A percentile compares a stretch with the other conserved stretches of the same genome.
These are phyloP conservation scores for Lysandra bellargus DNA, from an alignment of 2,888 invertebrate genomes.

Conservation along the genomic window DNA sequence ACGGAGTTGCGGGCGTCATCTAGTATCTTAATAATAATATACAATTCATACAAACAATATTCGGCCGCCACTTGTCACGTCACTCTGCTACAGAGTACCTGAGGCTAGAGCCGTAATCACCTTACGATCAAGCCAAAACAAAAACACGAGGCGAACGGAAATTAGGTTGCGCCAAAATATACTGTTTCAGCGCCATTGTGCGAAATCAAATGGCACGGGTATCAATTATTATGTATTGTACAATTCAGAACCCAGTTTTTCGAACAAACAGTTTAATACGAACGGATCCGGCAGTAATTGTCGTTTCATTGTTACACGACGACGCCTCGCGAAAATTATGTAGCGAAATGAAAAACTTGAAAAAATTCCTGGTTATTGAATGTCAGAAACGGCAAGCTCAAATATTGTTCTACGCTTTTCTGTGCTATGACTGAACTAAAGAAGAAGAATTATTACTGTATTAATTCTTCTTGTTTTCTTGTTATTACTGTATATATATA, in stretches of 20 bases:
- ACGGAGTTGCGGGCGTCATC: too few relatives aligned
- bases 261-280: slow-evolving; percentile 26
- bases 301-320: slow-evolving; percentile 22
- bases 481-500: too few relatives aligned
- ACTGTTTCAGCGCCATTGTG: slow-evolving; percentile 7
- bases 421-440: too few relatives aligned
- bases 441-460: too few relatives aligned
- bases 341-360: slow-evolving; percentile 16
- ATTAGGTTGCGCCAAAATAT: not conserved
- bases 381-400: not conserved
- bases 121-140: not conserved
- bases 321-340: slow-evolving; percentile 24
- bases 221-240: slow-evolving; percentile 28
- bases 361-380: not conserved
- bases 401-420: not conserved
- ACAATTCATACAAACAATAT: too few relatives aligned
- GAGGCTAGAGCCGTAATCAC: too few relatives aligned
- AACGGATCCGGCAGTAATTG: slow-evolving; percentile 15
- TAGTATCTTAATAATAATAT: too few relatives aligned
- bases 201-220: slow-evolving; percentile 12
- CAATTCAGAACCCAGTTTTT: slow-evolving; percentile 20
- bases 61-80: too few relatives aligned
- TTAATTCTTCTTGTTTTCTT: too few relatives aligned
- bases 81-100: too few relatives aligned
- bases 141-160: not conserved